These are phyloP conservation scores for Galbula dea DNA, from an alignment of 2,113 vertebrate species.

Conservation along the genomic window DNA sequence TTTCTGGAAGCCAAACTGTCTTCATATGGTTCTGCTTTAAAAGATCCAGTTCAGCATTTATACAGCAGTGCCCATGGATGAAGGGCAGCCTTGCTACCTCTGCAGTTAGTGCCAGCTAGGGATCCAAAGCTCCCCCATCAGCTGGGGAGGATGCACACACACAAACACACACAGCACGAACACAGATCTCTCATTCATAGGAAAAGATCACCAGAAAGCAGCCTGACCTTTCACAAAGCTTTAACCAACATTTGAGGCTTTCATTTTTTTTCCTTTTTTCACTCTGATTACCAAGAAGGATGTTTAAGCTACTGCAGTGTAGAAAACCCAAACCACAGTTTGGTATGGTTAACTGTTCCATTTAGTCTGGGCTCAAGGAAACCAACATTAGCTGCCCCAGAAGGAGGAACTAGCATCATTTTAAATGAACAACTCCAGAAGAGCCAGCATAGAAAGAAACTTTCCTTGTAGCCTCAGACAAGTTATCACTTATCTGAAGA, in stretches of 20 bases:
- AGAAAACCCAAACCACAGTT: not conserved
- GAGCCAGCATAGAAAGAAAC: not conserved
- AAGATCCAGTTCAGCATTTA: not conserved
- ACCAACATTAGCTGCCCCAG: not conserved
- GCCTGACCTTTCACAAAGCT: not conserved
- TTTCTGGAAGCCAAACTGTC: not conserved
- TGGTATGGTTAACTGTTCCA: slow-evolving; percentile 10
- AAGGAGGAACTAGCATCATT: not conserved
- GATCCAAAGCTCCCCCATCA: not conserved
- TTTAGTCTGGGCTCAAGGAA: not conserved
- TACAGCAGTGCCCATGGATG: not conserved
- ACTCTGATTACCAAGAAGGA: not conserved
- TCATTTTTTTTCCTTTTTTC: not conserved
- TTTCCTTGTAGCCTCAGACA: not conserved
- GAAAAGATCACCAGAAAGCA: not conserved
- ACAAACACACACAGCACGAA: not conserved
- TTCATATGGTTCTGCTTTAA: not conserved
- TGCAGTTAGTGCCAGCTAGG: not conserved
- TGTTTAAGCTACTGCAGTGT: not conserved
- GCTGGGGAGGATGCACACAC: not conserved
- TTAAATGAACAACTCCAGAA: not conserved
- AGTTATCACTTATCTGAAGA: not conserved
- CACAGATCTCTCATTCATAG: not conserved
- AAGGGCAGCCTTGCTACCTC: not conserved
- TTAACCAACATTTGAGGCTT: not conserved